Base-by-base conservation (phyloP, 2,113 vertebrate genomes). In the zebrafish (Danio rerio) region DNA sequence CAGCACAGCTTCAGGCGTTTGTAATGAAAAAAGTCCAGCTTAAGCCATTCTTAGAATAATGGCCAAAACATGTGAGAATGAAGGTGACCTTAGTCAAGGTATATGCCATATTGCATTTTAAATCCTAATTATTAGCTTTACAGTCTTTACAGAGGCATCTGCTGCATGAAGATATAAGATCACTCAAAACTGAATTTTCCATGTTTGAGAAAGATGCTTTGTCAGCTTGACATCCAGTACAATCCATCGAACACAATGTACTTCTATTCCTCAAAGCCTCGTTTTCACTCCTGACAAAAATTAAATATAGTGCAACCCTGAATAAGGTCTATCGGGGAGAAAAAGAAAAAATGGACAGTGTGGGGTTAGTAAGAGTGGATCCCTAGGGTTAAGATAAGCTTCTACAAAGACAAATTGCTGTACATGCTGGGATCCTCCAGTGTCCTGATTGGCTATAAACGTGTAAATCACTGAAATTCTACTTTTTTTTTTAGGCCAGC, bases 351-450 rank as follows among this genome's bases (percentile, higher is more conserved):
- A 31, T 2, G 42, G 69, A 61, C 45, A 31, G 45, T 21, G 21
- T 20, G 55, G 49, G 43, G 71, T 9, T 70, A 61, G 53, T 68
- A 56, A 69, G 63, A 79, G 63, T n/a, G 52, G 81, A 62, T 21
- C 42, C 12, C 58, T 81, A 78, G 78, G 31, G 81, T 66, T 68
- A 84, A 45, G 80, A 76, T 49, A 70, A 59, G 45, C 65, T 68
- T 20, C 63, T 21, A 78, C 2, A 85, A 89, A 87, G 68, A 86
- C 59, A 85, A 87, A 87, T 3, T 75, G 52, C 82, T 87, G 76
- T 68, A 83, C 73, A 49, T 61, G 40, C 49, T 81, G 62, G 68
- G 58, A 86, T 12, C 86, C 73, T 83, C 81, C 68, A 58, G 78
- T 20, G 61, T 62, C 72, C 61, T 59, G 70, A 70, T 81, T 76